phyloP scores from a whole-genome alignment of 1,140 invertebrate species.

The Cyphomyrmex costatus region DNA sequence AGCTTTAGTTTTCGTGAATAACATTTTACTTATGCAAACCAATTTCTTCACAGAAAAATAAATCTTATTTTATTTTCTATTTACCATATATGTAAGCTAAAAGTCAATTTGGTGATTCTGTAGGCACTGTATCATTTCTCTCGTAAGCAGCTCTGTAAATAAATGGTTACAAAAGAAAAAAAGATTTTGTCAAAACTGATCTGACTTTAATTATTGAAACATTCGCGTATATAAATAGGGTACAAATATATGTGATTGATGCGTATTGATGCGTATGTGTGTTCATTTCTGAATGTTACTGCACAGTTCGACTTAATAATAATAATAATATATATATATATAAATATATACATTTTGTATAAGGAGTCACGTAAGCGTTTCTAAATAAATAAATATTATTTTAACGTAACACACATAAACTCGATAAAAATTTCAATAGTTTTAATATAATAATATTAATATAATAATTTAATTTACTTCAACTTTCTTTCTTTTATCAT shows the following conservation, averaged over 20 bases:
- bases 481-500: not conserved
- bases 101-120: not conserved
- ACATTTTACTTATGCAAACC: not conserved
- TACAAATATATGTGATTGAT: constrained; percentile 84
- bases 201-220: constrained; percentile 86
- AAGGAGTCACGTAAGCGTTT: constrained; percentile 29
- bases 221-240: constrained; percentile 85
- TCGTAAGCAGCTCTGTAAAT: not conserved
- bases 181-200: constrained; percentile 69
- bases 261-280: constrained; percentile 80
- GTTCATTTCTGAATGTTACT: constrained; percentile 69
- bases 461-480: constrained; percentile 5
- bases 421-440: not conserved
- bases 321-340: constrained; percentile 20
- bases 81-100: not conserved
- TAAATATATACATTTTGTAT: constrained; percentile 80
- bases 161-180: not conserved
- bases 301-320: constrained; percentile 75
- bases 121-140: not conserved
- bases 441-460: constrained; percentile 3
- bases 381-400: not conserved
- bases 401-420: not conserved
- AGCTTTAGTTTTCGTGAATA: not conserved
- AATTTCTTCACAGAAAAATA: not conserved
- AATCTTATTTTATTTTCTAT: constrained; percentile 5